These are phyloP conservation scores for Sipunculus nudus DNA, from an alignment of 2,888 invertebrate genomes.

Conservation along the genomic window DNA sequence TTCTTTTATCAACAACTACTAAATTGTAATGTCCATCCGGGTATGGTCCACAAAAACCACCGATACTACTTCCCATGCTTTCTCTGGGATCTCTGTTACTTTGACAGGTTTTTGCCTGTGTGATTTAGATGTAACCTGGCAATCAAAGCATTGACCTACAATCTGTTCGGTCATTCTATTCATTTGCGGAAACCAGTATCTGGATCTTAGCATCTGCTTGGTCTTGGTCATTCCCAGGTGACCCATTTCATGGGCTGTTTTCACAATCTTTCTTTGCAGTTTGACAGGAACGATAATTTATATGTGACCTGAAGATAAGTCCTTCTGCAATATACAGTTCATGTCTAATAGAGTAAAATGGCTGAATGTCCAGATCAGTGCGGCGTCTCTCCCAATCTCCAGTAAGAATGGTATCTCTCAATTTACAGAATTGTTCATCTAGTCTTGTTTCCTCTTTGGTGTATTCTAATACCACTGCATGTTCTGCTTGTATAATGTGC, in stretches of 20 bases:
- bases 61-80: conserved; percentile 11
- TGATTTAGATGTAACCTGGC: conserved; percentile 22
- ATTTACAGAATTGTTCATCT: neutral
- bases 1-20: conserved; percentile 10
- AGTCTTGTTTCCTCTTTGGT: neutral
- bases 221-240: conserved; percentile 23
- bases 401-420: neutral
- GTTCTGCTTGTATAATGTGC: neutral
- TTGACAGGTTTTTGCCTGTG: conserved; percentile 19
- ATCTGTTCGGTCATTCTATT: conserved; percentile 18
- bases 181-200: conserved; percentile 30
- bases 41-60: conserved; percentile 15
- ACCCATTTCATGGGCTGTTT: conserved; percentile 10
- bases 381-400: neutral
- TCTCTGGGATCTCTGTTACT: conserved; percentile 21
- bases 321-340: neutral
- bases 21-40: conserved; percentile 24
- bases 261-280: neutral
- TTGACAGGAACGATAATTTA: neutral
- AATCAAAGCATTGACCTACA: conserved; percentile 17
- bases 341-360: neutral
- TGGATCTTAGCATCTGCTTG: neutral
- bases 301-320: neutral
- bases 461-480: neutral
- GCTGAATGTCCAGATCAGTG: neutral